Percentiles rank a stretch among this genome's conserved stretches.
Conservation (phyloP, 2,888 invertebrate genomes). For the Chloroclystis v-ata region DNA sequence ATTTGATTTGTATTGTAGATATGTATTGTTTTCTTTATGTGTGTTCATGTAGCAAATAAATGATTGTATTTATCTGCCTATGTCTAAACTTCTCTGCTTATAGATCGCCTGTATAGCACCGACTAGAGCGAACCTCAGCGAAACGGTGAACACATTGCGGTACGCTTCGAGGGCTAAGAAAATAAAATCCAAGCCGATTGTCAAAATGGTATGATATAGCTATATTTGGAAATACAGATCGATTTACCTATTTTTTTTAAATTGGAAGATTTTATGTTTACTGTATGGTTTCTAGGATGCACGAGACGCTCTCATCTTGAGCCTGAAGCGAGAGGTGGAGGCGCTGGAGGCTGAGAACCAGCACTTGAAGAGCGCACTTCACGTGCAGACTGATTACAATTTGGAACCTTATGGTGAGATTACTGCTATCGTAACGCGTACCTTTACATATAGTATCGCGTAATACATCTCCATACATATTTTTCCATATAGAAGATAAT, state of each 20-base stretch:
- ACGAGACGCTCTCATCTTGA: constrained; percentile 92
- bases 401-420: constrained; percentile 47
- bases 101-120: constrained; percentile 97
- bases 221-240: no score
- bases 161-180: constrained; percentile 95
- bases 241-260: no score
- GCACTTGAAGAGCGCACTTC: constrained; percentile 86
- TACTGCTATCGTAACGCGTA: no score
- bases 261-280: no score
- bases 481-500: no score
- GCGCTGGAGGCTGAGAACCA: constrained; percentile 92
- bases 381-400: constrained; percentile 79
- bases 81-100: not conserved
- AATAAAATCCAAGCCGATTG: constrained; percentile 94
- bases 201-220: constrained; percentile 87
- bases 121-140: constrained; percentile 88
- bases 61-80: no score
- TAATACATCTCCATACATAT: no score
- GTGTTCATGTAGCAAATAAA: no score
- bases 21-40: no score
- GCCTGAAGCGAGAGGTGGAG: constrained; percentile 91
- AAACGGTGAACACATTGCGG: constrained; percentile 93
- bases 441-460: no score
- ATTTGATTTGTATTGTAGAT: no score
- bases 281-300: constrained; percentile 94